phyloP scores from a whole-genome alignment of 2,113 vertebrate genomes.

The Haemorhous mexicanus region DNA sequence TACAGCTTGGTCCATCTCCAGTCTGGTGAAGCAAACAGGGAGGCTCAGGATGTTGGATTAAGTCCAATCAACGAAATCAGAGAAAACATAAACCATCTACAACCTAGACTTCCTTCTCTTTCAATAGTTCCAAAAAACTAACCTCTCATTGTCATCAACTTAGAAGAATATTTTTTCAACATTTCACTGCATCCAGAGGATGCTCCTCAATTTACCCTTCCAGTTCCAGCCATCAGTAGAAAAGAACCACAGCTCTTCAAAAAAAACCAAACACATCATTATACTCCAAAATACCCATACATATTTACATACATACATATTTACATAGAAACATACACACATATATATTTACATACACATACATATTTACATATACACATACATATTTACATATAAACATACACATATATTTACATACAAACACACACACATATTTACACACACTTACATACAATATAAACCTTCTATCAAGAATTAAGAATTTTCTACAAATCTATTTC shows the following conservation, averaged over 20 bases:
- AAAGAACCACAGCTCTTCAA: background rate
- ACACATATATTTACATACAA: too few relatives aligned
- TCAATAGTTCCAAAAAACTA: background rate
- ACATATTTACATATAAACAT: background rate
- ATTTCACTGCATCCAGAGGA: background rate
- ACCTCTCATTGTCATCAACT: background rate
- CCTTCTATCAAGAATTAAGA: background rate
- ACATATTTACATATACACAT: too few relatives aligned
- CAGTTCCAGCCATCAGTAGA: background rate
- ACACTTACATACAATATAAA: background rate
- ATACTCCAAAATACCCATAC: background rate
- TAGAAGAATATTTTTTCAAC: background rate
- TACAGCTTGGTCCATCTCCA: background rate
- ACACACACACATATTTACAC: background rate
- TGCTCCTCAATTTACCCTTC: background rate
- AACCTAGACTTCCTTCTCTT: background rate
- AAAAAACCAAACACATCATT: background rate
- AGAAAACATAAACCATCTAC: background rate
- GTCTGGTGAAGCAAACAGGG: background rate
- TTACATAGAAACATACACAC: background rate
- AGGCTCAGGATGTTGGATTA: fast-evolving
- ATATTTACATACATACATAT: background rate
- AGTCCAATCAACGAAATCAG: background rate
- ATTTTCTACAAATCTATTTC: background rate
- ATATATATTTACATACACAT: background rate